Evolutionary conservation across 1,140 invertebrate genomes (phyloP), one percentile per base, ranked within the genome.

Genomic region (Heliconius eleuchia): DNA sequence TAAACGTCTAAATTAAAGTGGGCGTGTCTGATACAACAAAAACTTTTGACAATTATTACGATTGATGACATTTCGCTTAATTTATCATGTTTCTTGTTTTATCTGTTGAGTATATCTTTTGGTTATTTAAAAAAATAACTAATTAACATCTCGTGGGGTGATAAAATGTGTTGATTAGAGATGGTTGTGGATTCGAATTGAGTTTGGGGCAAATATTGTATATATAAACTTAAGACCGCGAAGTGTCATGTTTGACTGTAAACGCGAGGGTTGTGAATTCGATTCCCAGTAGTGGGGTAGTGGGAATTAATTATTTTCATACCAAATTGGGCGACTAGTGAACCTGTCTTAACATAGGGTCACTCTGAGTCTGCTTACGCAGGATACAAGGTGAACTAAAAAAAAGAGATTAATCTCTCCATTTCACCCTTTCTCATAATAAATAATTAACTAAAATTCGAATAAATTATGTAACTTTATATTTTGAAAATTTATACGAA

Each of bases 21-120:
- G 60, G 60, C 60, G 60, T 66, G 23, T 30, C 60, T 6, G 1
- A 30, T 66, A 66, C 8, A 66, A 66, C 34, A 46, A 52, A 30
- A 66, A 66, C 60, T 30, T 66, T 66, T 66, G 60, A 66, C 60
- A 66, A 66, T 66, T 66, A 66, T 66, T 66, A 66, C 60, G 60
- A 66, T 66, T 66, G 60, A 66, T 66, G 60, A 66, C 60, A 30
- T 2, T 30, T 6, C 30, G 60, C 4, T 30, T 66, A 66, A 66
- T 66, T 66, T 66, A 66, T 66, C 60, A 66, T 66, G 60, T 66
- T 66, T 30, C 27, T 66, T 27, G 19, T 66, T 66, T 66, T 66
- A 66, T 66, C 60, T 66, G 60, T 66, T 13, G 9, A 60, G 7
- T 9, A 27, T 66, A 66, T 66, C 60, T 66, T 18, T 27, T 66